Evolutionary conservation across 2,797 vertebrate species (phyloP), one percentile per base, ranked within the genome.

Genomic region (Steatocranus sp.): DNA sequence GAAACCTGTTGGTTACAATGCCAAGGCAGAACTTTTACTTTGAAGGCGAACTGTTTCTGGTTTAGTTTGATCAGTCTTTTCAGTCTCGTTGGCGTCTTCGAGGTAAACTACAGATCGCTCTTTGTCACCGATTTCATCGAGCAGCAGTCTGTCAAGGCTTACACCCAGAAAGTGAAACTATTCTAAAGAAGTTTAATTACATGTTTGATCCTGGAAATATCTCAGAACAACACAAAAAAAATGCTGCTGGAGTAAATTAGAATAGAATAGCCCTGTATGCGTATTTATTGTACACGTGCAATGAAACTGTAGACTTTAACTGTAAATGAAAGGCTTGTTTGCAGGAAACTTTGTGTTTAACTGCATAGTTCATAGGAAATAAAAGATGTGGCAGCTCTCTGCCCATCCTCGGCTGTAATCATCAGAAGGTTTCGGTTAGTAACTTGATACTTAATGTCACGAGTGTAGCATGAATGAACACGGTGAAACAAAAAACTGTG

Each of bases 111-210:
- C 18, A 3, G 4, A 34, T 0, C 6, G 5, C 53, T 36, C 17
- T 20, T 63, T 20, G 1, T 14, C n/a, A 8, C 32, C 1, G 15
- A 0, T 30, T 56, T 56, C 0, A 56, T 18, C 1, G 1, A 32
- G 27, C 54, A 1, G 27, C 25, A 6, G 53, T 56, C 53, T 1
- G 1, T 3, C 1, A 8, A 11, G 15, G 1, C 48, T 49, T 48
- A 48, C 17, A 27, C 7, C 0, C 51, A 2, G 2, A 53, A 53
- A 53, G 50, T 5, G 23, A 54, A 54, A 56, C 15, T 10, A 6
- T 18, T 18, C 9, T 32, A 11, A 58, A 32, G 54, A 58, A 1
- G 27, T 32, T 54, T 54, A 54, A 54, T 54, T 27, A 27, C 53
- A 54, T 8, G 51, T 54, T 58, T 32, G 27, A 32, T 32, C 2